Evolutionary conservation across 1,140 invertebrate genomes (phyloP).

Genomic region (Ephestia elutella): DNA sequence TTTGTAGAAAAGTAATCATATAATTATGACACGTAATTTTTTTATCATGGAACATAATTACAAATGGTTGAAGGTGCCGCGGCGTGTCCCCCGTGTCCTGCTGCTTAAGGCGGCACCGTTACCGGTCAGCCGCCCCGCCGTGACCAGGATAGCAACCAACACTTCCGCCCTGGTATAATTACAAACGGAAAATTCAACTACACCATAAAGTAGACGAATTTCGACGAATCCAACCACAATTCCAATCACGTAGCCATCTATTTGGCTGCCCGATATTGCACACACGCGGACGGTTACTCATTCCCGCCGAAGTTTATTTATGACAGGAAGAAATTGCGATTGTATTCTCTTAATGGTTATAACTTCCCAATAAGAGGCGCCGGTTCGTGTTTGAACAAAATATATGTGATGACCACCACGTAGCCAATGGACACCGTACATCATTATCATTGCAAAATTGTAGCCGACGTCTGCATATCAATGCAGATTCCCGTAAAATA

Average conservation of each 20-base stretch:
- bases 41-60: conserved; percentile 1
- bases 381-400: conserved; percentile 32
- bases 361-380: conserved; percentile 60
- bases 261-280: conserved; percentile 64
- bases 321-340: conserved; percentile 71
- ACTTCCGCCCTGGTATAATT: conserved; percentile 66
- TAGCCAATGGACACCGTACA: not conserved
- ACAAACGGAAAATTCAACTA: conserved; percentile 67
- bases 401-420: conserved; percentile 2
- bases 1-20: not conserved
- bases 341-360: conserved; percentile 69
- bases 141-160: conserved; percentile 60
- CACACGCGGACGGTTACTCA: conserved; percentile 70
- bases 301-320: conserved; percentile 64
- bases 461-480: not conserved
- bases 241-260: conserved; percentile 62
- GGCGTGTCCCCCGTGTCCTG: conserved; percentile 22
- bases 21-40: not conserved
- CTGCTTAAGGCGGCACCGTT: conserved; percentile 27
- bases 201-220: conserved; percentile 53
- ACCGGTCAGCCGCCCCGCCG: conserved; percentile 45
- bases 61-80: not conserved
- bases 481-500: no score
- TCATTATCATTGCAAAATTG: conserved; percentile 1
- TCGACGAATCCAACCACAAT: conserved; percentile 42